Conservation (phyloP, 2,113 vertebrate genomes). For the Takifugu flavidus region DNA sequence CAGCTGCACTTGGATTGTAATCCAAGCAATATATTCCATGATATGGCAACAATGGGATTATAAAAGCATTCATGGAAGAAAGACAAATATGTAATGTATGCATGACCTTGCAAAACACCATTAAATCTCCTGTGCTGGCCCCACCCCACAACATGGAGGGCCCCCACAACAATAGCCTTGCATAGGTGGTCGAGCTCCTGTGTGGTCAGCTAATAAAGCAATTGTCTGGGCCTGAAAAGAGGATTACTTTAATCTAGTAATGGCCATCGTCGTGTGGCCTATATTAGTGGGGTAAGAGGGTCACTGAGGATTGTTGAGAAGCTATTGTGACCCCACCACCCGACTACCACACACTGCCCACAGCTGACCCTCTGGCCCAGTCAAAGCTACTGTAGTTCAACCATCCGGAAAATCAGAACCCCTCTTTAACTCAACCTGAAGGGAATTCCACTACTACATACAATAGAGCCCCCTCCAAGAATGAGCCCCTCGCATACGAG, state of each 20-base stretch:
- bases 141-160: slow-evolving; percentile 34
- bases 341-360: slow-evolving; percentile 23
- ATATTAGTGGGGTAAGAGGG: slow-evolving; percentile 50
- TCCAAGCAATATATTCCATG: slow-evolving; percentile 17
- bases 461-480: neutral
- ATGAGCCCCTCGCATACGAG: neutral
- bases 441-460: slow-evolving; percentile 20
- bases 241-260: slow-evolving; percentile 79
- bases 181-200: slow-evolving; percentile 63
- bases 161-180: slow-evolving; percentile 69
- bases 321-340: slow-evolving; percentile 46
- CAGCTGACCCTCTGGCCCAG: slow-evolving; percentile 39
- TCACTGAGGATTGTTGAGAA: slow-evolving; percentile 52
- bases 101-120: slow-evolving; percentile 44
- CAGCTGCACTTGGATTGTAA: slow-evolving; percentile 20
- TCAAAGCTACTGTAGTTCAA: slow-evolving; percentile 52
- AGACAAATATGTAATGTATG: slow-evolving; percentile 14
- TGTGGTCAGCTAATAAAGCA: slow-evolving; percentile 75
- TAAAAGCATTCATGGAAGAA: neutral
- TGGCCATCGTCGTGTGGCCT: slow-evolving; percentile 54
- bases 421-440: slow-evolving; percentile 38
- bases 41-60: neutral
- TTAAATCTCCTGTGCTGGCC: slow-evolving; percentile 17
- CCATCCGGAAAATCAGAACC: slow-evolving; percentile 59
- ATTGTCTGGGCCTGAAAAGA: slow-evolving; percentile 72